phyloP scores from a whole-genome alignment of 35 echinoderm and acorn worm genomes.

The Eucidaris tribuloides region DNA sequence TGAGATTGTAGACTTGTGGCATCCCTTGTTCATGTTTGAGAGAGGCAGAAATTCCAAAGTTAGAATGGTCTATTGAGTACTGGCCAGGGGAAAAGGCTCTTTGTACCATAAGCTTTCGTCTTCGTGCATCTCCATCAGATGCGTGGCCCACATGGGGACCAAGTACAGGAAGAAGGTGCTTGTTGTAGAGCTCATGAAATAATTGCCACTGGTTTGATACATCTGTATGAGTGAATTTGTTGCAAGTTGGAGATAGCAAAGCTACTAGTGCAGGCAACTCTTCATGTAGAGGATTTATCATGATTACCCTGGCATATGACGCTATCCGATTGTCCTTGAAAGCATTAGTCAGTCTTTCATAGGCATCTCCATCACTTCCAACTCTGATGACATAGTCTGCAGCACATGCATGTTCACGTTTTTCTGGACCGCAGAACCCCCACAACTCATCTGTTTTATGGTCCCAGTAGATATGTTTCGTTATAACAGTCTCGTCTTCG shows the following conservation, averaged over 20 bases:
- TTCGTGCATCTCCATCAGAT: conserved; percentile 1
- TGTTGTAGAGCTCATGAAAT: neutral
- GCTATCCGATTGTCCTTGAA: neutral
- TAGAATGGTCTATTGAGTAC: too few species aligned
- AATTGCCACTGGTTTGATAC: neutral
- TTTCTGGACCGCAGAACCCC: neutral
- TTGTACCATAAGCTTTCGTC: neutral
- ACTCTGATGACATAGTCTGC: neutral
- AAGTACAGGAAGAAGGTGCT: neutral
- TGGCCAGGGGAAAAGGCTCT: too few species aligned
- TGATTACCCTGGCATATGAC: neutral
- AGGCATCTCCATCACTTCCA: neutral
- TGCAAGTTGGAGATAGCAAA: neutral
- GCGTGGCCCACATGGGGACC: neutral
- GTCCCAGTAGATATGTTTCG: neutral
- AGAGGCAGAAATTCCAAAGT: too few species aligned
- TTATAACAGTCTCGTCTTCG: conserved; percentile 11
- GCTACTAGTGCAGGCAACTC: neutral
- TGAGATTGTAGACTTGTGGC: too few species aligned
- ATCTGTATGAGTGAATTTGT: neutral
- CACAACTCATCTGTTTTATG: neutral
- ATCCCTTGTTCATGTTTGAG: too few species aligned
- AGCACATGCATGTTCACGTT: neutral
- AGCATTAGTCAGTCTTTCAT: neutral
- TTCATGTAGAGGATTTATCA: neutral